These are phyloP conservation scores for Thysanoteuthis rhombus DNA, from an alignment of 2,888 invertebrate species.

Conservation along the genomic window DNA sequence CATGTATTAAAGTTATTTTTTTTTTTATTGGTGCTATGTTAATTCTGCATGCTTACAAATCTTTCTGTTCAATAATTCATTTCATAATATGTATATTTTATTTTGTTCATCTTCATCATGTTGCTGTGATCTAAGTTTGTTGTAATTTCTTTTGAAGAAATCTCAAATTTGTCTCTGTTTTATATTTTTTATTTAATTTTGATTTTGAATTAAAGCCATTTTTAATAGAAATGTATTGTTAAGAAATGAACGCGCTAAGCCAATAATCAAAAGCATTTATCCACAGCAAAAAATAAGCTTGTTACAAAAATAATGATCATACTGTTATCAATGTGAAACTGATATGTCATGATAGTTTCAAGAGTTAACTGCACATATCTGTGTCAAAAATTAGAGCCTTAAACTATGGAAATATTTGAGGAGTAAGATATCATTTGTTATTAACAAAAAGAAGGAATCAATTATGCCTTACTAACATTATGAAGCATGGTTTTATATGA, in stretches of 20 bases:
- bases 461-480: neutral
- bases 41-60: conserved; percentile 13
- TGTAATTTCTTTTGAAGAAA: neutral
- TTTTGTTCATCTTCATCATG: neutral
- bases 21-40: neutral
- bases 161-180: neutral
- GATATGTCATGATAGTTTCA: neutral
- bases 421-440: neutral
- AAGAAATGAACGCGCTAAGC: neutral
- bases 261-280: neutral
- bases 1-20: neutral
- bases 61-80: neutral
- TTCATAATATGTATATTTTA: neutral
- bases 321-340: neutral
- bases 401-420: neutral
- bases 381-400: neutral
- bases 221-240: neutral
- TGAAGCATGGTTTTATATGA: neutral
- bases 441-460: no score
- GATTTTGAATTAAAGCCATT: neutral
- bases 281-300: neutral
- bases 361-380: neutral
- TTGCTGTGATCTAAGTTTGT: neutral
- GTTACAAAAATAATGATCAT: neutral
- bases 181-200: neutral